Conservation (phyloP, 1,140 invertebrate genomes). For the Sinonovacula constricta region DNA sequence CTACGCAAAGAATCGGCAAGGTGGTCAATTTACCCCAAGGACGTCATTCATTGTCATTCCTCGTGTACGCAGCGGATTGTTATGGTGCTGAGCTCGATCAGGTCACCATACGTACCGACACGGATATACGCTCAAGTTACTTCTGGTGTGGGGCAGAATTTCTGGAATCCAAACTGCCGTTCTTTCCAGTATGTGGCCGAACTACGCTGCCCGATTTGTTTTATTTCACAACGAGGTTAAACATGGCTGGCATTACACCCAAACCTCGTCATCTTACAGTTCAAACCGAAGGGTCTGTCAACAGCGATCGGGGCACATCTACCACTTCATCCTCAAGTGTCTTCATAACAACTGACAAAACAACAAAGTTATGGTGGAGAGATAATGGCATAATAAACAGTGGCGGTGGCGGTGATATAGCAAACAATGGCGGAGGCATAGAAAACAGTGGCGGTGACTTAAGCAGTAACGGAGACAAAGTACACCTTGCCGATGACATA, state of each 20-base stretch:
- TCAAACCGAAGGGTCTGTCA: not conserved
- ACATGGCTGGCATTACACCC: not conserved
- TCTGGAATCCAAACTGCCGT: not conserved
- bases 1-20: not conserved
- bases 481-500: not conserved
- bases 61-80: not conserved
- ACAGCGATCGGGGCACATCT: not conserved
- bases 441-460: no score
- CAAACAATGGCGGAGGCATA: no score
- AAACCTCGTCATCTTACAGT: not conserved
- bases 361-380: no score
- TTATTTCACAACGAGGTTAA: not conserved
- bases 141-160: not conserved
- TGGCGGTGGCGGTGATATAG: no score
- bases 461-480: not conserved
- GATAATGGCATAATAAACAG: not conserved
- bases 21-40: not conserved
- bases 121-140: not conserved
- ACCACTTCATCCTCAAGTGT: not conserved
- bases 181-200: not conserved
- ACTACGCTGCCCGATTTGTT: not conserved
- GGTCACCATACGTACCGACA: not conserved
- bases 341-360: no score
- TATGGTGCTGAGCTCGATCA: conserved; percentile 14
- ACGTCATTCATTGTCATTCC: not conserved